Percentiles rank a stretch among this genome's conserved stretches.
phyloP scores from a whole-genome alignment of 2,888 invertebrate species.

The Cancer borealis region DNA sequence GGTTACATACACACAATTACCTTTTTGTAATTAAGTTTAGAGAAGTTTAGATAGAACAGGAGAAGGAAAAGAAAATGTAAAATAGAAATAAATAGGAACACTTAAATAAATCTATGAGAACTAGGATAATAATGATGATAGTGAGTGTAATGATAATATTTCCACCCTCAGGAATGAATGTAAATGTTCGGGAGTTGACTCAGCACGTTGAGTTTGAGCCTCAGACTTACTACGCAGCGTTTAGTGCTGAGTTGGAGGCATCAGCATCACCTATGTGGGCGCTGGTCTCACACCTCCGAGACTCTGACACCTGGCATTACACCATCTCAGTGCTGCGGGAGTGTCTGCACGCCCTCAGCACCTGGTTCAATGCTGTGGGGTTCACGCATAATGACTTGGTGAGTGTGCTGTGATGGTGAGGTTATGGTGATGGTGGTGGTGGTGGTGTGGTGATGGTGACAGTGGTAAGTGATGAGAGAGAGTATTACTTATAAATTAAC shows the following conservation, averaged over 20 bases:
- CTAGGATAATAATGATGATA: not conserved
- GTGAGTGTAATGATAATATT: not conserved
- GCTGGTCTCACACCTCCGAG: constrained; percentile 91
- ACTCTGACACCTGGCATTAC: constrained; percentile 87
- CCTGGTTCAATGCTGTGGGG: constrained; percentile 93
- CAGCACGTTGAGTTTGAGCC: constrained; percentile 98
- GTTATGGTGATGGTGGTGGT: too few relatives aligned
- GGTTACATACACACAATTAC: not conserved
- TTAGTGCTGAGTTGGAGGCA: constrained; percentile 97
- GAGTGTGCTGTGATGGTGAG: not conserved
- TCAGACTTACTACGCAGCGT: constrained; percentile 97
- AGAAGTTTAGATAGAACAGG: not conserved
- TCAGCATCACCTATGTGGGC: constrained; percentile 99
- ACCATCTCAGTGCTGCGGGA: constrained; percentile 90
- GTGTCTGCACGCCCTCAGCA: constrained; percentile 93
- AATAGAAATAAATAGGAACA: too few relatives aligned
- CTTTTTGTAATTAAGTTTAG: too few relatives aligned
- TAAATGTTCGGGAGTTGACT: constrained; percentile 93
- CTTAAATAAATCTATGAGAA: too few relatives aligned
- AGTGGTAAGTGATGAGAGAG: too few relatives aligned
- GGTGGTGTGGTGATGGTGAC: too few relatives aligned
- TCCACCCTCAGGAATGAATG: constrained; percentile 90
- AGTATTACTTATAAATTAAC: too few relatives aligned
- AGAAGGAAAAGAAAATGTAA: too few relatives aligned
- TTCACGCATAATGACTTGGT: constrained; percentile 86